phyloP scores from a whole-genome alignment of 2,797 vertebrate genomes.

The Arctocebus calabarensis region DNA sequence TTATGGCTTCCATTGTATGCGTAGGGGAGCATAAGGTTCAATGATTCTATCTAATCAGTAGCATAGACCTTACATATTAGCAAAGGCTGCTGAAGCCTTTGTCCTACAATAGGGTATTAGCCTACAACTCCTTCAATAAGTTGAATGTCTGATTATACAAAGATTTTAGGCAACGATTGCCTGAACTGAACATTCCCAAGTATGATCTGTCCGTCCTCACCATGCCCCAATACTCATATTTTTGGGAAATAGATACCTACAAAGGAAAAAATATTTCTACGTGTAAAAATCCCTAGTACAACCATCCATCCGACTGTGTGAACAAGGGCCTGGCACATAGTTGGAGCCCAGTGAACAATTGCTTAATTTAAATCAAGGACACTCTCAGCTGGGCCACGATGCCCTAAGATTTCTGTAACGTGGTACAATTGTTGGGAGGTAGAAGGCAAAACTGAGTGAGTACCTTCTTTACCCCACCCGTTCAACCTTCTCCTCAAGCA shows the following conservation, averaged over 20 bases:
- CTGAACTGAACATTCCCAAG: constrained; percentile 63
- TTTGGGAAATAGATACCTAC: neutral
- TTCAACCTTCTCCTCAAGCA: neutral
- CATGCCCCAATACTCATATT: neutral
- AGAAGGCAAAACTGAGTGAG: neutral
- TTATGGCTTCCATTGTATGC: constrained; percentile 75
- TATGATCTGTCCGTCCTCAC: neutral
- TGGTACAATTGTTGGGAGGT: neutral
- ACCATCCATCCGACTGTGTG: neutral
- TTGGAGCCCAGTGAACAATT: neutral
- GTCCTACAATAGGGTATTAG: constrained; percentile 39
- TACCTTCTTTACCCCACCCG: neutral
- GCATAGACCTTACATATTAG: constrained; percentile 61
- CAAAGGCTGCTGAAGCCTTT: constrained; percentile 66
- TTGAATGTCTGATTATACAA: constrained; percentile 9
- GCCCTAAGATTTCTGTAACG: neutral
- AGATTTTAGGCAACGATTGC: constrained; percentile 13
- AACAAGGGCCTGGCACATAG: neutral
- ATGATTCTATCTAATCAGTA: constrained; percentile 75
- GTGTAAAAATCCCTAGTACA: neutral
- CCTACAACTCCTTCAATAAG: constrained; percentile 40
- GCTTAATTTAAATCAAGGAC: neutral
- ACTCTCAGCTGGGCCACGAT: neutral
- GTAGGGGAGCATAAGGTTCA: constrained; percentile 80
- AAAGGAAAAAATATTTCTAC: neutral